A percentile compares a stretch with the other conserved stretches of the same genome.
Conservation (phyloP, 2,888 invertebrate genomes). For the Poecilus cupreus region DNA sequence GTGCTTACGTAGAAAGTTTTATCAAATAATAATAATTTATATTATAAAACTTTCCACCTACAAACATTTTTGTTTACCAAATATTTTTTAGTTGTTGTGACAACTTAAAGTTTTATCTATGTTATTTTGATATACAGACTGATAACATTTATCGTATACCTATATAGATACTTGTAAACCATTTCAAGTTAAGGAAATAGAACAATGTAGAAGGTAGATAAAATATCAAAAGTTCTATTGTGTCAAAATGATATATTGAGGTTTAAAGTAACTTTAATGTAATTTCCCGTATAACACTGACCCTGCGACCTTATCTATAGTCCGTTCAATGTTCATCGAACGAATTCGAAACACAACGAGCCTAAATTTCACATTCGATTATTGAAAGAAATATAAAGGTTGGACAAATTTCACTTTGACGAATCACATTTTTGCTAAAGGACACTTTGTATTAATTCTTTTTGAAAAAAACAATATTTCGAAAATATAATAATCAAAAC, state of each 20-base stretch:
- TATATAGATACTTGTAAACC: neutral
- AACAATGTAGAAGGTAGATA: neutral
- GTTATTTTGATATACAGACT: neutral
- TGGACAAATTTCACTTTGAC: no score
- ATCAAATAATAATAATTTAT: no score
- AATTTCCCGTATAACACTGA: neutral
- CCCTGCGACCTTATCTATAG: neutral
- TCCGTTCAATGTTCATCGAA: no score
- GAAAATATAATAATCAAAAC: no score
- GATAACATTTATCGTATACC: neutral
- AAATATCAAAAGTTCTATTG: slow-evolving; percentile 14
- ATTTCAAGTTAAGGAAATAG: slow-evolving; percentile 2
- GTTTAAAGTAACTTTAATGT: neutral
- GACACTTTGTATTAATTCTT: no score
- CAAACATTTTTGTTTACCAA: neutral
- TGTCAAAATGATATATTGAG: slow-evolving; percentile 12
- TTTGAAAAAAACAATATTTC: no score
- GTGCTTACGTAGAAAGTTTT: no score
- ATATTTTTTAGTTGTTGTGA: neutral
- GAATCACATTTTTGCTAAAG: no score
- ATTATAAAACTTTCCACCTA: no score
- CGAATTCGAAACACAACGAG: no score
- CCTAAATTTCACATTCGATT: no score
- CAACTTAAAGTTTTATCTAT: neutral
- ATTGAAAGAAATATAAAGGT: no score